Evolutionary conservation across 2,888 invertebrate species (phyloP).

Genomic region (Tinea pellionella): DNA sequence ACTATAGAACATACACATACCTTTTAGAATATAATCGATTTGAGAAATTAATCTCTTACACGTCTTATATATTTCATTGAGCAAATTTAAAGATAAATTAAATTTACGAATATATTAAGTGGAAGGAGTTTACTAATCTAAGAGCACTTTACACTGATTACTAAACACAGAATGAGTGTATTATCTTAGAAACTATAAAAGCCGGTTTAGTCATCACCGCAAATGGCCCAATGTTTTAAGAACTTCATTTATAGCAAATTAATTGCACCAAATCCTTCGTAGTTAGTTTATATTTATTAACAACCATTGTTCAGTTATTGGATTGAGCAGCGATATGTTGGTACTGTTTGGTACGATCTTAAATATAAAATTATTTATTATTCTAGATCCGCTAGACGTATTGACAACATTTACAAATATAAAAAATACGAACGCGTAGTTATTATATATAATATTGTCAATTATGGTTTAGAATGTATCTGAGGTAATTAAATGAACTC

Average conservation of each 20-base stretch:
- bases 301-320: neutral
- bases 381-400: neutral
- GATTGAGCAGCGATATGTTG: neutral
- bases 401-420: neutral
- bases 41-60: neutral
- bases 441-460: neutral
- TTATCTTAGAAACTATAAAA: neutral
- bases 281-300: neutral
- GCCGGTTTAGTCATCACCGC: too few species aligned
- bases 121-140: conserved; percentile 6
- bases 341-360: neutral
- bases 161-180: neutral
- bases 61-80: conserved; percentile 29
- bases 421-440: neutral
- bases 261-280: neutral
- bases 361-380: neutral
- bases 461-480: neutral
- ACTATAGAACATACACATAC: neutral
- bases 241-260: neutral
- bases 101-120: neutral
- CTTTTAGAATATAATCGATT: neutral
- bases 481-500: neutral
- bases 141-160: neutral
- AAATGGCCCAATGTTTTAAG: too few species aligned
- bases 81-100: conserved; percentile 37